Evolutionary conservation across 2,113 vertebrate species (phyloP), one percentile per base, ranked within the genome.

Genomic region (Blennius ocellaris): DNA sequence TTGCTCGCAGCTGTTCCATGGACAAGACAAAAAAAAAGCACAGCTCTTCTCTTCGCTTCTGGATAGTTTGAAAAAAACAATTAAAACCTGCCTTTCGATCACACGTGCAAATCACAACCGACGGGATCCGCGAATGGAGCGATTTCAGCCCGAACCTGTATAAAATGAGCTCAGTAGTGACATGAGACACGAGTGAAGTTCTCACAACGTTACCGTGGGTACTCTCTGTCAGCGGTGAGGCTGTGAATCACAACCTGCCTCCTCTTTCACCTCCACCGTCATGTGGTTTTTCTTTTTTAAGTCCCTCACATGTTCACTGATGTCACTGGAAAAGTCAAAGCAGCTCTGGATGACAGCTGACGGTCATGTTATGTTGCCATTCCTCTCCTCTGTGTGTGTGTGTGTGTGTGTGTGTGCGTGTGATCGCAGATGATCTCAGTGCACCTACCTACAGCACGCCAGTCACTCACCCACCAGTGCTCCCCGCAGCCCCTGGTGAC

Each of bases 281-380:
- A 90, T 77, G 81, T 78, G 87, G n/a, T n/a, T n/a, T n/a, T n/a
- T n/a, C n/a, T n/a, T 50, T 68, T 53, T 69, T 77, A 59, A 56
- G 58, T 70, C 69, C 48, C 36, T 69, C 76, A 75, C 58, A 47
- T 49, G 72, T 43, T 75, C 62, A 47, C 56, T 43, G 43, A 43
- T 58, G 64, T 76, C 60, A 75, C 38, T 11, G 61, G 17, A 70
- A 57, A 69, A 14, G 17, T 30, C n/a, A 65, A 21, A 49, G 16
- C 8, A 66, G 6, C 41, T 12, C 44, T 6, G 39, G 44, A n/a
- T 69, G 75, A 73, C 80, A 77, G 61, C 84, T 77, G 80, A 81
- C 48, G 16, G 69, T 85, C 85, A 82, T 70, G 67, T 83, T 74
- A 57, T 45, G 12, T 59, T 64, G 41, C 37, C 73, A 60, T 82